Evolutionary conservation across 2,888 invertebrate genomes (phyloP).

Genomic region (Sicus ferrugineus): DNA sequence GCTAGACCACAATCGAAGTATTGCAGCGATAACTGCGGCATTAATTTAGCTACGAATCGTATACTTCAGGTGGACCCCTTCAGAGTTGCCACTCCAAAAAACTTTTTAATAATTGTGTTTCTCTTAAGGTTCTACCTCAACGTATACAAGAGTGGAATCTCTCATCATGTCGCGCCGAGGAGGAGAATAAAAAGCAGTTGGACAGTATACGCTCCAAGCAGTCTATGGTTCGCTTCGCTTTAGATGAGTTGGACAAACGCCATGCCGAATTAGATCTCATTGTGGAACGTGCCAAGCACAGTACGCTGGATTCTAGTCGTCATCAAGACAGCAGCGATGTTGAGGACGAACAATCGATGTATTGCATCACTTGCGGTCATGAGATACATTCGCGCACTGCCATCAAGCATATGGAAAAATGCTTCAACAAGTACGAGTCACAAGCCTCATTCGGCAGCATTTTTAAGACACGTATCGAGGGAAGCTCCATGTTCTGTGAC

Average conservation of each 20-base stretch:
- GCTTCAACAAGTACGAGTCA: conserved; percentile 96
- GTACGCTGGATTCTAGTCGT: conserved; percentile 71
- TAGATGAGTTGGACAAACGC: conserved; percentile 81
- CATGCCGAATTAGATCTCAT: conserved; percentile 81
- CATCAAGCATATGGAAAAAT: conserved; percentile 97
- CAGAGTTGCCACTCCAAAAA: background rate
- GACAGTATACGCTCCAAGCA: conserved; percentile 82
- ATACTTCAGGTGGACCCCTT: conserved; percentile 71
- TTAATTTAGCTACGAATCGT: conserved; percentile 84
- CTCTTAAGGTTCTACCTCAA: conserved; percentile 74
- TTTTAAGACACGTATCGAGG: conserved; percentile 93
- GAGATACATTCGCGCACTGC: conserved; percentile 92
- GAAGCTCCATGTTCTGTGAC: conserved; percentile 97
- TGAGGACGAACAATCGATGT: conserved; percentile 78
- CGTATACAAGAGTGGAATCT: conserved; percentile 94
- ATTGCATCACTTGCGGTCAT: conserved; percentile 96
- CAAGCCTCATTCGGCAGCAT: conserved; percentile 96
- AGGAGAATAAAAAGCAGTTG: conserved; percentile 74
- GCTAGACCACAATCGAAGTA: conserved; percentile 88
- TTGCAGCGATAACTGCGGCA: conserved; percentile 91
- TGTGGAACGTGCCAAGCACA: conserved; percentile 79
- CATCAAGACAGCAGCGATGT: conserved; percentile 70
- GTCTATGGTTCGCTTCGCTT: conserved; percentile 77
- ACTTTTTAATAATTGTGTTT: background rate
- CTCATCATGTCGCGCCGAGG: conserved; percentile 86